These are phyloP conservation scores for Potamarius usumacintae DNA, from an alignment of 2,113 vertebrate genomes.

Conservation along the genomic window DNA sequence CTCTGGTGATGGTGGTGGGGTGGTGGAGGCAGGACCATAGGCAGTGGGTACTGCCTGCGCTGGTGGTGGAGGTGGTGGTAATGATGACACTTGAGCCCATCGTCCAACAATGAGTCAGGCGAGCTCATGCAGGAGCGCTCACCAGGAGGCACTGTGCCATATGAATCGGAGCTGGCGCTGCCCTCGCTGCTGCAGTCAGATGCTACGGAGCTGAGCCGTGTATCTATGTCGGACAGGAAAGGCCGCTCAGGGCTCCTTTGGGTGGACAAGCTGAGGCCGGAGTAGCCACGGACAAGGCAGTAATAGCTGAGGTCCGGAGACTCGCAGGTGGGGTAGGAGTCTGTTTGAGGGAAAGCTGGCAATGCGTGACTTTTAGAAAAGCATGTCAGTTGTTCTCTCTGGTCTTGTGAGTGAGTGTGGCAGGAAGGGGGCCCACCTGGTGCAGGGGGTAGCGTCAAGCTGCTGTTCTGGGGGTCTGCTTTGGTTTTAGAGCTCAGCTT, in stretches of 20 bases:
- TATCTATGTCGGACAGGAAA: slow-evolving; percentile 84
- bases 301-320: slow-evolving; percentile 91
- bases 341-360: slow-evolving; percentile 75
- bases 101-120: slow-evolving; percentile 81
- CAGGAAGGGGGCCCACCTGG: slow-evolving; percentile 79
- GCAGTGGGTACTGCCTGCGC: slow-evolving; percentile 63
- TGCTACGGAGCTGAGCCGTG: slow-evolving; percentile 82
- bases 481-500: slow-evolving; percentile 89
- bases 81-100: slow-evolving; percentile 80
- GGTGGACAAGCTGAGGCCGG: slow-evolving; percentile 80
- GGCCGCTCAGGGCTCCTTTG: slow-evolving; percentile 84
- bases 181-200: slow-evolving; percentile 95
- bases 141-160: slow-evolving; percentile 70
- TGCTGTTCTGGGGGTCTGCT: slow-evolving; percentile 76
- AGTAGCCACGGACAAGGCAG: slow-evolving; percentile 84
- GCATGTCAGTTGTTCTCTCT: slow-evolving; percentile 59
- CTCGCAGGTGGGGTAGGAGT: slow-evolving; percentile 92
- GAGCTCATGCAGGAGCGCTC: slow-evolving; percentile 85
- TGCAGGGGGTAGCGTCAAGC: slow-evolving; percentile 73
- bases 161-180: slow-evolving; percentile 87
- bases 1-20: slow-evolving; percentile 73
- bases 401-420: slow-evolving; percentile 82
- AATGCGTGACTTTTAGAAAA: slow-evolving; percentile 76
- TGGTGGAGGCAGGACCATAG: slow-evolving; percentile 76
- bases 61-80: slow-evolving; percentile 77